phyloP scores from a whole-genome alignment of 2,888 invertebrate genomes.

The Trimorus sp. region DNA sequence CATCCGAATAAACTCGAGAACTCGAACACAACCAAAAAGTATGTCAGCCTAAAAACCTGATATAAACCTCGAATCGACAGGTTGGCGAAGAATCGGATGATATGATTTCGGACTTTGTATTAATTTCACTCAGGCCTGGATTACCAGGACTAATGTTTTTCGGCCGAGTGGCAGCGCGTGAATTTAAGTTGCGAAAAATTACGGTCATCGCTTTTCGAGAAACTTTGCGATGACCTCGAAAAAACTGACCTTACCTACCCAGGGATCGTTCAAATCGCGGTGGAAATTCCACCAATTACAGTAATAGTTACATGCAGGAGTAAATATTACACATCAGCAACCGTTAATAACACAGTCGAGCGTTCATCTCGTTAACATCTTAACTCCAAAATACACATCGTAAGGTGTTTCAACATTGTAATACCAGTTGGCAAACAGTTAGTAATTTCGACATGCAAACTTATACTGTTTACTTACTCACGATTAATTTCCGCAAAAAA shows the following conservation, averaged over 20 bases:
- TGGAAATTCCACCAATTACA: conserved; percentile 40
- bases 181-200: too few relatives aligned
- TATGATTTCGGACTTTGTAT: too few relatives aligned
- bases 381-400: conserved; percentile 50
- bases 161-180: too few relatives aligned
- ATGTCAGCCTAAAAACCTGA: too few relatives aligned
- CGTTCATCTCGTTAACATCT: conserved; percentile 57
- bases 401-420: conserved; percentile 56
- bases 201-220: background rate
- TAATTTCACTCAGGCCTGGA: too few relatives aligned
- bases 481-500: conserved; percentile 9
- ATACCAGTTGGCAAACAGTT: conserved; percentile 21
- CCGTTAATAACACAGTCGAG: conserved; percentile 50
- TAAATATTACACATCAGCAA: conserved; percentile 53
- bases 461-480: conserved; percentile 34
- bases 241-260: conserved; percentile 49
- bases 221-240: conserved; percentile 13
- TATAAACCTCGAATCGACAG: too few relatives aligned
- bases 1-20: conserved; percentile 53
- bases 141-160: too few relatives aligned
- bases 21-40: conserved; percentile 10
- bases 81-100: too few relatives aligned
- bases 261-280: conserved; percentile 33
- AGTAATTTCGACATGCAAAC: conserved; percentile 34
- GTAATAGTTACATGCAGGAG: conserved; percentile 53